Base-by-base conservation (phyloP, 2,888 invertebrate genomes). In the Oegoconia quadripuncta region DNA sequence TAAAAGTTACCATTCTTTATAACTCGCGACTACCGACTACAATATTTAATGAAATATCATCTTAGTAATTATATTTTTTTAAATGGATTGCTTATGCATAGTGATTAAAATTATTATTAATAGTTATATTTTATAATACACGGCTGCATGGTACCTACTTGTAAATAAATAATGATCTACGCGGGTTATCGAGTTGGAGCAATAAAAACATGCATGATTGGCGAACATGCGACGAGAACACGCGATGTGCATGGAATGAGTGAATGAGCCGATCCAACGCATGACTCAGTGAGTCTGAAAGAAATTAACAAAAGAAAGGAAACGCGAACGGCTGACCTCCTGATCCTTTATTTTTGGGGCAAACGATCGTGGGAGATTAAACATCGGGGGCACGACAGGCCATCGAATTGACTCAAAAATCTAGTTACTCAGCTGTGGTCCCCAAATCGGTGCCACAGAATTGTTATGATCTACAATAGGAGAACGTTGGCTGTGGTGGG, bases 181-280 rank as follows among this genome's bases (percentile, higher is more conserved):
- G 11, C 18, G 30, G 33, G 38, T 39, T 34, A 39, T 39, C 29
- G 13, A 26, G 20, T 11, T 39, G 28, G 17, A 33, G 16, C 26
- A 27, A 34, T 39, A 32, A 37, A 37, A 37, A 11, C 30, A 27
- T 27, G 22, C 34, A 26, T 29, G 39, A 26, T 17, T 27, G 15
- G 23, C 27, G 27, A n/a, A n/a, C 8, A 20, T 17, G 30, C 30
- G 11, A 6, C 17, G 16, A n/a, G n/a, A n/a, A n/a, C 27, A 27
- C 27, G 27, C 27, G 27, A 13, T 8, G 27, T 12, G 27, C 27
- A 27, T 12, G 2, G 14, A n/a, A 14, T 13, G 7, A 5, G 6
- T 22, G 2, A 9, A 22, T 2, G 22, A 7, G 2, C 22, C 2
- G 7, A 5, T 9, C 9, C 8, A 9, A 9, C 6, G 22, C 22